A percentile compares a stretch with the other conserved stretches of the same genome.
Evolutionary conservation across 2,113 vertebrate genomes (phyloP).

Genomic region (Daubentonia madagascariensis): DNA sequence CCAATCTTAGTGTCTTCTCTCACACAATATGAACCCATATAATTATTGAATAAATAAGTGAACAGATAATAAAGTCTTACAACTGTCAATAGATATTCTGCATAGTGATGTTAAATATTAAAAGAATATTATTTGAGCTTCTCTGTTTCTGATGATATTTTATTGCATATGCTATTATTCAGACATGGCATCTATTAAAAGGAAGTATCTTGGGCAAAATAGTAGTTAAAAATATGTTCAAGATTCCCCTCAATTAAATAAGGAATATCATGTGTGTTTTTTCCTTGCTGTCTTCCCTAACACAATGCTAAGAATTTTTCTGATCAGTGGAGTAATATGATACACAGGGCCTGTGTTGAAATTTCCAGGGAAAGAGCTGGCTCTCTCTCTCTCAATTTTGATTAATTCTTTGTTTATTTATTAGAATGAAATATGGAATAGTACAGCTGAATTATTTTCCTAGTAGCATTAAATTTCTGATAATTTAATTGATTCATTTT

Average conservation of each 20-base stretch:
- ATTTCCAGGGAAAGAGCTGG: not conserved
- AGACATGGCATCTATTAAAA: not conserved
- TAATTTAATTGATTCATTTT: not conserved
- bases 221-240: not conserved
- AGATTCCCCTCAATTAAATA: not conserved
- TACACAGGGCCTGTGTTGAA: not conserved
- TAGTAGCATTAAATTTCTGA: not conserved
- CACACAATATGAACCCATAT: not conserved
- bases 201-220: not conserved
- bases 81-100: not conserved
- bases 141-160: not conserved
- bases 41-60: not conserved
- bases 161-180: not conserved
- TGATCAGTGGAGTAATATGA: not conserved
- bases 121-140: not conserved
- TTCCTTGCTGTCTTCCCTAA: not conserved
- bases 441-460: not conserved
- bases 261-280: not conserved
- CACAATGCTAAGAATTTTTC: not conserved
- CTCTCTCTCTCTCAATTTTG: not conserved
- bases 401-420: slow-evolving; percentile 6
- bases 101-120: not conserved
- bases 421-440: not conserved
- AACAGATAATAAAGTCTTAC: not conserved
- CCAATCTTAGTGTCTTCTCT: not conserved